A percentile compares a stretch with the other conserved stretches of the same genome.
Evolutionary conservation across 2,797 vertebrate species (phyloP).

Genomic region (Echeneis naucrates): DNA sequence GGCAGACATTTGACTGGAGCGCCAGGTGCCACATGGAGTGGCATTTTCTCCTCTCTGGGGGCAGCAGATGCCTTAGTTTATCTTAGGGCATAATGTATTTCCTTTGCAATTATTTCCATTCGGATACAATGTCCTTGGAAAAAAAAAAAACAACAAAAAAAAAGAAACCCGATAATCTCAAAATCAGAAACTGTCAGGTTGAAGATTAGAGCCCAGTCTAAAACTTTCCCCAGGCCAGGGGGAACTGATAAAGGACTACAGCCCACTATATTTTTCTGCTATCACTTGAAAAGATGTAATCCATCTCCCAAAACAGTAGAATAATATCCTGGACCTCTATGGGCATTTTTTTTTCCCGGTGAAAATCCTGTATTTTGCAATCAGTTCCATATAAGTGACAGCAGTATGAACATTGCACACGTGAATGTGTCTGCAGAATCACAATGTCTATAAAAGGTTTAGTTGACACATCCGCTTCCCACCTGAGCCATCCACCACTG

Average conservation of each 20-base stretch:
- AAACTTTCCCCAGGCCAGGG: constrained; percentile 41
- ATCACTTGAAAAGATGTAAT: constrained; percentile 48
- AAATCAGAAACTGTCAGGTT: constrained; percentile 32
- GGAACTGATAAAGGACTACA: constrained; percentile 41
- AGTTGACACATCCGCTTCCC: constrained; percentile 54
- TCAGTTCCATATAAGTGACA: constrained; percentile 39
- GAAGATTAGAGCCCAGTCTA: constrained; percentile 43
- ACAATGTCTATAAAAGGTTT: constrained; percentile 52
- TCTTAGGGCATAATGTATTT: constrained; percentile 11
- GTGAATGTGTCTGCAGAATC: constrained; percentile 42
- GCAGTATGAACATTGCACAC: constrained; percentile 21
- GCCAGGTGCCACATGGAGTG: constrained; percentile 20
- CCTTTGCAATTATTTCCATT: constrained; percentile 28
- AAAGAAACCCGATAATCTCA: constrained; percentile 28
- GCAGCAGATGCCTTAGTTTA: constrained; percentile 39
- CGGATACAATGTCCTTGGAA: constrained; percentile 21
- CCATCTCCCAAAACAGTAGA: constrained; percentile 28
- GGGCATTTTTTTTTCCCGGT: constrained; percentile 56
- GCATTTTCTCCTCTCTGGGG: constrained; percentile 15
- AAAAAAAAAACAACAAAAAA: too few species aligned
- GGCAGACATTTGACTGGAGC: constrained; percentile 28
- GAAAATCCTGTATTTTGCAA: constrained; percentile 20
- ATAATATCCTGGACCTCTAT: constrained; percentile 33
- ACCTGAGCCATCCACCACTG: constrained; percentile 70
- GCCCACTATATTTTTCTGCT: constrained; percentile 15